Base-by-base conservation (phyloP, 92 coral and sea anemone genomes). In the Phymanthus crucifer region DNA sequence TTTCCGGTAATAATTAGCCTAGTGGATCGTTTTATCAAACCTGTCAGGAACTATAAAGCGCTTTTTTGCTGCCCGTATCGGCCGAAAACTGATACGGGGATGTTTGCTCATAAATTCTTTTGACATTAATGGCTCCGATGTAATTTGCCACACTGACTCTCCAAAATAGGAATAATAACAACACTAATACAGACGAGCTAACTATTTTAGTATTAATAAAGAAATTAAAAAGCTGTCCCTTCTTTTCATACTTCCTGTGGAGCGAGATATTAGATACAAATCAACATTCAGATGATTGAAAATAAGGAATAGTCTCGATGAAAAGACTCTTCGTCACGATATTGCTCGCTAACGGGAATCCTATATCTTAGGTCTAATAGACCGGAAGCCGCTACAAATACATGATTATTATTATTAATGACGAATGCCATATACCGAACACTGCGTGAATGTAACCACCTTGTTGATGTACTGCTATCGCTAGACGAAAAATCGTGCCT, bases 11-110 rank as follows among this genome's bases (percentile, higher is more conserved):
- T 3, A 6, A 34, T n/a, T 61, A 27, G 68, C 34, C 27, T 61
- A 24, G 11, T 29, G 64, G 26, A 54, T 54, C 64, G 34, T 21
- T 61, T 27, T 61, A 7, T 61, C 4, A 61, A 18, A 24, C 17
- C 14, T 61, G 4, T 7, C 24, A 54, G 64, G 34, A 61, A 14
- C 34, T 27, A 29, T 26, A 61, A 27, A 21, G 23, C 21, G 68
- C 32, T 3, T 1, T 61, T 61, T 27, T 29, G 3, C 2, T 11
- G 68, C 68, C 26, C 68, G 68, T 61, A 61, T 7, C 68, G 14
- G 14, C 11, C 68, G 68, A 61, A 61, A 27, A 61, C 68, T 61
- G 68, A 61, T 29, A 61, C 68, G 68, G 68, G 29, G 29, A 61
- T 11, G 11, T 61, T 61, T 61, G 29, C 68, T 24, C 16, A 5